A percentile compares a stretch with the other conserved stretches of the same genome.
These are phyloP conservation scores for Eidolon helvum DNA, from an alignment of 2,113 vertebrate species.

Conservation along the genomic window DNA sequence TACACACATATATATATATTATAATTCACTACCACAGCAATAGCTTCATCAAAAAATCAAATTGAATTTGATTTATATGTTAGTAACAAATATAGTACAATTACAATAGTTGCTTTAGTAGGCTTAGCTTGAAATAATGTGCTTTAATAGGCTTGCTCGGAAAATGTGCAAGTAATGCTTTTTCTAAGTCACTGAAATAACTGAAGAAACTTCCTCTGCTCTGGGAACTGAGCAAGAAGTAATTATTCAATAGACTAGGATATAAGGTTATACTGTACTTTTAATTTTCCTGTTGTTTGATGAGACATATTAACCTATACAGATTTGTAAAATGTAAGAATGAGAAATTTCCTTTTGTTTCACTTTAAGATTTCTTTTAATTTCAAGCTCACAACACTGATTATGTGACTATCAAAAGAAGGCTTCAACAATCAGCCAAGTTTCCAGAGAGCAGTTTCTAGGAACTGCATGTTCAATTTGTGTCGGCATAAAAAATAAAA, in stretches of 20 bases:
- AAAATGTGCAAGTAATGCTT: neutral
- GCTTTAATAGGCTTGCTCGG: neutral
- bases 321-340: constrained; percentile 80
- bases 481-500: neutral
- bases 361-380: constrained; percentile 72
- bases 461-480: neutral
- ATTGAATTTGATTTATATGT: neutral
- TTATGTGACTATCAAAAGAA: constrained; percentile 71
- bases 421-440: neutral
- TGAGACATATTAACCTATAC: constrained; percentile 43
- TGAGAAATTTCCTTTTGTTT: constrained; percentile 57
- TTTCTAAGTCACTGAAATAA: neutral
- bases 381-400: constrained; percentile 75
- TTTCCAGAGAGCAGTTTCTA: neutral
- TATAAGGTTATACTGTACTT: constrained; percentile 24
- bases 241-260: neutral
- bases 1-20: neutral
- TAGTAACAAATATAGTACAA: neutral
- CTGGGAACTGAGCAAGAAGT: neutral
- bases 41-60: neutral
- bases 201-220: constrained; percentile 32
- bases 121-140: neutral
- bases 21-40: neutral
- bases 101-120: neutral
- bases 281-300: constrained; percentile 39